Evolutionary conservation across 2,888 invertebrate species (phyloP), one percentile per base, ranked within the genome.

Genomic region (Phymatocera aterrima): DNA sequence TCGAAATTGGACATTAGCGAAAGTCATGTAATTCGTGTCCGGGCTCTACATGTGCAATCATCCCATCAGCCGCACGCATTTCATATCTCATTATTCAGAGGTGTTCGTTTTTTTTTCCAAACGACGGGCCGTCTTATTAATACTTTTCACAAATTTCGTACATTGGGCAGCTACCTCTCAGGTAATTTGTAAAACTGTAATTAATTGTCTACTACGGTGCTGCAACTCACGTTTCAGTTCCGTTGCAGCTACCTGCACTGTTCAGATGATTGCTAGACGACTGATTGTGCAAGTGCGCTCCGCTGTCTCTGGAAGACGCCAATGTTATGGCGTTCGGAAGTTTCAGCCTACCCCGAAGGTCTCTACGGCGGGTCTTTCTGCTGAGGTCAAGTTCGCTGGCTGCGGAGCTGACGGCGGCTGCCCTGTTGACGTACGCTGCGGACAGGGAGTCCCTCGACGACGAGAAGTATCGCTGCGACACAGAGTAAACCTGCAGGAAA

Each of bases 331-430:
- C 91, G 80, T 90, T 88, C 64, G 93, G 92, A 87, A 95, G 91
- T 91, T 94, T 95, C 91, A 95, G 93, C 89, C 93, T 93, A 79
- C 92, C 92, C 79, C 93, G 89, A 80, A 92, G 92, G 90, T 94
- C 94, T 87, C 94, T 94, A 85, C 94, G 93, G 86, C 93, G 92
- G 79, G 94, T 93, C 88, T 94, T 95, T 89, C 93, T 93, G 86
- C 95, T 95, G 85, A 96, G 93, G 91, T 96, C 96, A 85, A 96
- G 93, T 91, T 96, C 96, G 91, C 95, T 95, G 87, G 94, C 94
- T 82, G 94, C 93, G 85, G 93, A 93, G 88, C 93, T 93, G 80
- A 93, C 93, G 84, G 92, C 90, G 88, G 94, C 92, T 84, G 90
- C 93, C 85, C 94, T 92, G 91, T 94, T 94, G 86, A 93, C 93